A percentile compares a stretch with the other conserved stretches of the same genome.
phyloP scores from a whole-genome alignment of 2,113 vertebrate species.

The Larimichthys polyactis region DNA sequence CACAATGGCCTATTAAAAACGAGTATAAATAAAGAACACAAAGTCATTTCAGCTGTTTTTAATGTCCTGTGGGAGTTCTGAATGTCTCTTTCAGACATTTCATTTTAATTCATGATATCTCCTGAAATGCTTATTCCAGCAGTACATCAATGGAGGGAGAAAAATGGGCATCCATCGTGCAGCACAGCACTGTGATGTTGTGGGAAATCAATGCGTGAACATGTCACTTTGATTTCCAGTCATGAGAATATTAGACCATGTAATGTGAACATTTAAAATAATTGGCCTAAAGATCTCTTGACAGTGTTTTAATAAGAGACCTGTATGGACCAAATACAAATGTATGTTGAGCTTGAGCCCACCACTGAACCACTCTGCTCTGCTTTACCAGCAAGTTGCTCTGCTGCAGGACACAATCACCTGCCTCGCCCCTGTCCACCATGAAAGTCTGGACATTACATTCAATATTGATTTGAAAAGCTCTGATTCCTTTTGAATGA shows the following conservation, averaged over 20 bases:
- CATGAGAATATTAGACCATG: slow-evolving; percentile 40
- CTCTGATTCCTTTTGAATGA: background rate
- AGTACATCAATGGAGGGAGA: slow-evolving; percentile 37
- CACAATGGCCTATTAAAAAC: background rate
- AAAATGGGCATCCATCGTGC: slow-evolving; percentile 18
- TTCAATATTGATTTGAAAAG: background rate
- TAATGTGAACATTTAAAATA: slow-evolving; percentile 42
- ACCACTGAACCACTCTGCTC: background rate
- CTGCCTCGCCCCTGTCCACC: background rate
- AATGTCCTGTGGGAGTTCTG: background rate
- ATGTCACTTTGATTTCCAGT: slow-evolving; percentile 56
- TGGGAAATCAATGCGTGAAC: slow-evolving; percentile 36
- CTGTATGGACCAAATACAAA: background rate
- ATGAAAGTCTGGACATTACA: background rate
- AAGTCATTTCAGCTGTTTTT: slow-evolving; percentile 9
- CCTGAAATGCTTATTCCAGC: slow-evolving; percentile 49
- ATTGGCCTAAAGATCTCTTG: slow-evolving; percentile 25
- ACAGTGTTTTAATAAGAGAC: slow-evolving; percentile 37
- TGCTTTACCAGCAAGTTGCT: background rate
- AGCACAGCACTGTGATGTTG: slow-evolving; percentile 24
- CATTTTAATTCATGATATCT: slow-evolving; percentile 50
- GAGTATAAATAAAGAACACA: slow-evolving; percentile 6
- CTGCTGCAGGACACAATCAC: background rate
- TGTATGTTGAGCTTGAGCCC: background rate
- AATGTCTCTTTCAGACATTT: slow-evolving; percentile 43